These are phyloP conservation scores for Argyresthia albistria DNA, from an alignment of 2,888 invertebrate genomes.

Conservation along the genomic window DNA sequence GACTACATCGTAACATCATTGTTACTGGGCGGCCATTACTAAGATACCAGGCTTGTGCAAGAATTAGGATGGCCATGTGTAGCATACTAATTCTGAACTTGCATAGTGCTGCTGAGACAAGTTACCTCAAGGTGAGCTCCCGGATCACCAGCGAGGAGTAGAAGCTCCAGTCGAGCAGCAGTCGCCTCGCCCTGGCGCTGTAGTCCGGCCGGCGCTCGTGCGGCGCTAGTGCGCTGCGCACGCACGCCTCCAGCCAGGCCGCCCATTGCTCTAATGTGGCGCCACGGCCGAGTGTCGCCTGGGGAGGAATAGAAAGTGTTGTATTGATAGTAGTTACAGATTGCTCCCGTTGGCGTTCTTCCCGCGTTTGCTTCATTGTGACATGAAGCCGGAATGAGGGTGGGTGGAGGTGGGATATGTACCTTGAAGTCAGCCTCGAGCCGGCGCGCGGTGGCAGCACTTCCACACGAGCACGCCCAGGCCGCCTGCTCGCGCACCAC, in stretches of 20 bases:
- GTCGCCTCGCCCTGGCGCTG: constrained; percentile 89
- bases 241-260: constrained; percentile 95
- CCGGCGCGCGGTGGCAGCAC: constrained; percentile 82
- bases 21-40: too few species aligned
- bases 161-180: constrained; percentile 98
- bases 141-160: constrained; percentile 99
- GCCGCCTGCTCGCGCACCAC: constrained; percentile 95
- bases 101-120: too few species aligned
- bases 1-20: too few species aligned
- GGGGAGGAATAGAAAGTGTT: constrained; percentile 1
- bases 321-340: too few species aligned
- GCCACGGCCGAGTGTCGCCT: constrained; percentile 90
- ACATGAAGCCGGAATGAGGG: too few species aligned
- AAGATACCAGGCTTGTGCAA: too few species aligned
- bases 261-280: constrained; percentile 98
- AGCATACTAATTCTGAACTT: too few species aligned
- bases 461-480: constrained; percentile 98
- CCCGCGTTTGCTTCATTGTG: too few species aligned
- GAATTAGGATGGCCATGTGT: too few species aligned
- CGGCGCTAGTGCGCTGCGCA: constrained; percentile 89
- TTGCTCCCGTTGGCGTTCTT: too few species aligned
- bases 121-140: constrained; percentile 87
- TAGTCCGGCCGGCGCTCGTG: constrained; percentile 89
- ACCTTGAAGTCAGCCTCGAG: constrained; percentile 93
- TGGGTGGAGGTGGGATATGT: too few species aligned